Percentiles rank a stretch among this genome's conserved stretches.
phyloP scores from a whole-genome alignment of 1,140 invertebrate genomes.

The Radopholus similis region DNA sequence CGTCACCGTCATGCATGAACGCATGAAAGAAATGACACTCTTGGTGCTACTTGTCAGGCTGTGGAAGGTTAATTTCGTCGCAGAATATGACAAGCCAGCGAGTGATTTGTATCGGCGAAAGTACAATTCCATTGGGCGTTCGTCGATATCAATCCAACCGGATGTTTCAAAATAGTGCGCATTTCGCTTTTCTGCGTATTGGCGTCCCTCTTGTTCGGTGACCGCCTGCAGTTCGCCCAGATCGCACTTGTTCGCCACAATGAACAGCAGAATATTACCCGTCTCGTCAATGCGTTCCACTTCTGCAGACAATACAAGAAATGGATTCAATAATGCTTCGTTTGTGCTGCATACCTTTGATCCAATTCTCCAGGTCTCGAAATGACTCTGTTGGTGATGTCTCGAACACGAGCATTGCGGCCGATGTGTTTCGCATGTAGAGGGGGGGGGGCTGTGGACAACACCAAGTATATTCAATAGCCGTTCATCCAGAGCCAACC shows the following conservation, averaged over 20 bases:
- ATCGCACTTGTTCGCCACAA: slow-evolving; percentile 40
- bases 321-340: neutral
- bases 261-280: slow-evolving; percentile 17
- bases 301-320: neutral
- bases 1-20: too few relatives aligned
- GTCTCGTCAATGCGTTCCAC: slow-evolving; percentile 1
- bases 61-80: too few relatives aligned
- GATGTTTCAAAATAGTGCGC: slow-evolving; percentile 43
- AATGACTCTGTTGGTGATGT: slow-evolving; percentile 75
- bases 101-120: too few relatives aligned
- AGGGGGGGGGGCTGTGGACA: slow-evolving; percentile 23
- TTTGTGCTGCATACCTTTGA: slow-evolving; percentile 23
- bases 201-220: slow-evolving; percentile 16
- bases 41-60: too few relatives aligned
- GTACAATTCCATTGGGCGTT: too few relatives aligned
- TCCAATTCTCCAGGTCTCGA: slow-evolving; percentile 25
- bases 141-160: slow-evolving; percentile 8
- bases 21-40: too few relatives aligned
- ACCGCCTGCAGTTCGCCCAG: slow-evolving; percentile 21
- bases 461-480: neutral
- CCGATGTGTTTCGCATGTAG: slow-evolving; percentile 81
- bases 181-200: slow-evolving; percentile 34
- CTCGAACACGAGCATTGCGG: slow-evolving; percentile 97
- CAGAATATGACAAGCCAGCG: too few relatives aligned
- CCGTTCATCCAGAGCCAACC: slow-evolving; percentile 66